These are phyloP conservation scores for Strix aluco DNA, from an alignment of 2,113 vertebrate species.

Conservation along the genomic window DNA sequence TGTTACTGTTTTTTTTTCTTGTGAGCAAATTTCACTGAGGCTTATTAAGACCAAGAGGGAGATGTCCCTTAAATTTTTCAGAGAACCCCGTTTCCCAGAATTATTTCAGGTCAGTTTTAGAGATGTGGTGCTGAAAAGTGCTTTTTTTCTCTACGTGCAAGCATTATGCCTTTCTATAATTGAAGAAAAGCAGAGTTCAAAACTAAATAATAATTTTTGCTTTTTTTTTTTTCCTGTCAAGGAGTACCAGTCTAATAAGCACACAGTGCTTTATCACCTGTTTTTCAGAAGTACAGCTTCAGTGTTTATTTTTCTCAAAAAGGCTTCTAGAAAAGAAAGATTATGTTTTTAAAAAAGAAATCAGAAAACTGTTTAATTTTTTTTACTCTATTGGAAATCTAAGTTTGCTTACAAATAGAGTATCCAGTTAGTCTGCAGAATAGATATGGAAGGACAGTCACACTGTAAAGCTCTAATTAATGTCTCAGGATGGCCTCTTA, in stretches of 20 bases:
- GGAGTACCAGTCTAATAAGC: neutral
- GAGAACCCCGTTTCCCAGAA: neutral
- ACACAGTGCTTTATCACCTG: neutral
- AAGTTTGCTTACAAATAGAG: neutral
- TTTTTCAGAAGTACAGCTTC: neutral
- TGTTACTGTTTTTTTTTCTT: neutral
- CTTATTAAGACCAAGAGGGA: neutral
- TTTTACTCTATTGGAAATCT: neutral
- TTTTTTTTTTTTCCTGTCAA: neutral
- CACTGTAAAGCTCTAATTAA: neutral
- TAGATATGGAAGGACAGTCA: accelerated
- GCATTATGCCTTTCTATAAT: neutral
- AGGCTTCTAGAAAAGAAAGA: neutral
- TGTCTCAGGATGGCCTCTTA: neutral
- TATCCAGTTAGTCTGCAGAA: neutral
- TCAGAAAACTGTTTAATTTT: neutral
- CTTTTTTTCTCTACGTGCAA: neutral
- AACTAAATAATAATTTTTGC: neutral
- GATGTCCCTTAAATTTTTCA: neutral
- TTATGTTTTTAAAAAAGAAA: neutral
- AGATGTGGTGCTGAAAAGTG: neutral
- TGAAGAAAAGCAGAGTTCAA: neutral
- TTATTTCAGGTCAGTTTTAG: neutral
- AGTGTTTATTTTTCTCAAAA: neutral
- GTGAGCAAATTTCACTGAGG: neutral